A percentile compares a stretch with the other conserved stretches of the same genome.
Conservation (phyloP, 2,888 invertebrate genomes). For the Dasysyrphus albostriatus region DNA sequence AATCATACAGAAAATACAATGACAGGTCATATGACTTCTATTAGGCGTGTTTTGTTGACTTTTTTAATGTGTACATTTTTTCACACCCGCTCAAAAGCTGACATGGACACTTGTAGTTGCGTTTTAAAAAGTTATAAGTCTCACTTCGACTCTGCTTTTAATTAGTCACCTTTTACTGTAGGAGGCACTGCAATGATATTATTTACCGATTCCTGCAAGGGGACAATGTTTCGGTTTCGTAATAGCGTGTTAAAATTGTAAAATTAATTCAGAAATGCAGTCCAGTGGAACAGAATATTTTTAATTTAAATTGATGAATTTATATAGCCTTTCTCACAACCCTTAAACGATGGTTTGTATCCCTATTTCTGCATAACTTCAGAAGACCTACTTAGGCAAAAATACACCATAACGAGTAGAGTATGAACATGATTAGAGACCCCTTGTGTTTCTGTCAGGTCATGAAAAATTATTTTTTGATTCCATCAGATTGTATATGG, state of each 20-base stretch:
- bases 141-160: background rate
- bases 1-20: too few relatives aligned
- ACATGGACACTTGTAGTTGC: too few relatives aligned
- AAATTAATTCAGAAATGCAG: conserved; percentile 1
- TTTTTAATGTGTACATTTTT: too few relatives aligned
- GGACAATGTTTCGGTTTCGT: background rate
- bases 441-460: conserved; percentile 75
- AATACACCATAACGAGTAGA: conserved; percentile 36
- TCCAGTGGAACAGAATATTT: conserved; percentile 34
- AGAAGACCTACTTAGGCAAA: conserved; percentile 17
- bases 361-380: conserved; percentile 19
- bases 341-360: conserved; percentile 34
- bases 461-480: conserved; percentile 76
- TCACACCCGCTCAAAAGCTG: too few relatives aligned
- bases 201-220: background rate
- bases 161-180: conserved; percentile 8
- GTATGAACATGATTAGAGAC: conserved; percentile 66
- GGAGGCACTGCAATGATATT: background rate
- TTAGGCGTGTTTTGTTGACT: too few relatives aligned
- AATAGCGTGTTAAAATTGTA: conserved; percentile 18
- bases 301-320: conserved; percentile 32
- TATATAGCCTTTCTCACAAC: conserved; percentile 14
- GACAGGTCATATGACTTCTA: too few relatives aligned
- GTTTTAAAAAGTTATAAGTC: too few relatives aligned
- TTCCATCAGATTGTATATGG: conserved; percentile 68